A percentile compares a stretch with the other conserved stretches of the same genome.
These are phyloP conservation scores for Myrmecobius fasciatus DNA, from an alignment of 2,113 vertebrate genomes.

Conservation along the genomic window DNA sequence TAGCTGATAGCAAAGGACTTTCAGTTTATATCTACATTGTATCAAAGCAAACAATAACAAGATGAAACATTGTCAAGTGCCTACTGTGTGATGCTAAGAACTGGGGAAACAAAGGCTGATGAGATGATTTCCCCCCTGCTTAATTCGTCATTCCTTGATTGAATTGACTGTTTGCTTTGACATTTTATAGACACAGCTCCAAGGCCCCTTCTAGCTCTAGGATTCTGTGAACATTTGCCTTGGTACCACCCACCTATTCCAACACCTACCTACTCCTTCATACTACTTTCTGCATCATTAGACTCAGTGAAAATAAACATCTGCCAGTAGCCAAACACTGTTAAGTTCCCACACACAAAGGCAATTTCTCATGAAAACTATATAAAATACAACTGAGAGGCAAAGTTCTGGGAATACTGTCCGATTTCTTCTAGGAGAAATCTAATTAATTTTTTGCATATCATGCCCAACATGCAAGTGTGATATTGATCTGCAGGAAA, in stretches of 20 bases:
- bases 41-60: background rate
- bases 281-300: background rate
- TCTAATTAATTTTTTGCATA: conserved; percentile 2
- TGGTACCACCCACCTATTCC: background rate
- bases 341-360: conserved; percentile 5
- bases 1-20: background rate
- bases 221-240: conserved; percentile 22
- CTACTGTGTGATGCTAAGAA: background rate
- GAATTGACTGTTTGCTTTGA: conserved; percentile 2
- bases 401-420: background rate
- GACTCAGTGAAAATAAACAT: conserved; percentile 28
- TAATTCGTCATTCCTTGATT: conserved; percentile 19
- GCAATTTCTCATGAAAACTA: background rate
- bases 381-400: conserved; percentile 18
- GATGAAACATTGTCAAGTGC: background rate
- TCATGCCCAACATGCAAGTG: background rate
- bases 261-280: conserved; percentile 11
- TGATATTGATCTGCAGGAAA: background rate
- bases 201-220: conserved; percentile 29
- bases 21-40: background rate
- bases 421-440: background rate
- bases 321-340: background rate
- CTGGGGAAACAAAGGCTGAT: background rate
- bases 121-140: background rate
- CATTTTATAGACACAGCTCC: background rate